Percentiles rank a stretch among this genome's conserved stretches.
phyloP scores from a whole-genome alignment of 1,140 invertebrate species.

The Bombus confusus region DNA sequence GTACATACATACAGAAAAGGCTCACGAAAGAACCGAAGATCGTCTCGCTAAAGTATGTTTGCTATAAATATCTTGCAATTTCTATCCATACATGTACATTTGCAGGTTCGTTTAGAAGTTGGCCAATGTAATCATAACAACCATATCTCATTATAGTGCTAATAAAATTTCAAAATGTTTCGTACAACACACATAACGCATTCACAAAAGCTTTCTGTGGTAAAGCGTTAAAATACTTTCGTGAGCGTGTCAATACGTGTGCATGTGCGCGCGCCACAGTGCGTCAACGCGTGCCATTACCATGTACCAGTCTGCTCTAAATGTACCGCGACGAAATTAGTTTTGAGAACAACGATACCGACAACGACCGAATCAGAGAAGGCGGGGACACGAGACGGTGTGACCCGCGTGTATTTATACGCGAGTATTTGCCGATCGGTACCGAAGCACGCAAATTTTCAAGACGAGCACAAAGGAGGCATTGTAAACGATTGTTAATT shows the following conservation, averaged over 20 bases:
- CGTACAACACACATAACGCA: neutral
- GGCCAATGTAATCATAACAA: neutral
- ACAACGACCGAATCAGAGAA: neutral
- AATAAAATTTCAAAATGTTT: neutral
- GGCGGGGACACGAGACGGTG: neutral
- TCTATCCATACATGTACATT: neutral
- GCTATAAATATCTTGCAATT: neutral
- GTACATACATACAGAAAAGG: neutral
- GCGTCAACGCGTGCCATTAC: constrained; percentile 1
- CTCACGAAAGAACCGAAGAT: neutral
- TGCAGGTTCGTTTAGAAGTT: neutral
- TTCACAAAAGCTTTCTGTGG: neutral
- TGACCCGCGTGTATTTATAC: constrained; percentile 22
- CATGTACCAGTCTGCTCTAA: neutral
- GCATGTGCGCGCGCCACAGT: neutral
- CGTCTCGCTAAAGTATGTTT: neutral
- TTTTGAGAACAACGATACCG: constrained; percentile 7
- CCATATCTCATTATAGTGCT: neutral
- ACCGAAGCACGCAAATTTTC: constrained; percentile 14
- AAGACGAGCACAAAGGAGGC: constrained; percentile 8
- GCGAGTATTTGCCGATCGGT: neutral
- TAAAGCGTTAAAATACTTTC: neutral
- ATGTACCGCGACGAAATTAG: constrained; percentile 30
- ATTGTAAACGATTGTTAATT: constrained; percentile 24
- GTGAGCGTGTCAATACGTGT: neutral